phyloP scores from a whole-genome alignment of 2,888 invertebrate genomes.

The Itoplectis maculator region DNA sequence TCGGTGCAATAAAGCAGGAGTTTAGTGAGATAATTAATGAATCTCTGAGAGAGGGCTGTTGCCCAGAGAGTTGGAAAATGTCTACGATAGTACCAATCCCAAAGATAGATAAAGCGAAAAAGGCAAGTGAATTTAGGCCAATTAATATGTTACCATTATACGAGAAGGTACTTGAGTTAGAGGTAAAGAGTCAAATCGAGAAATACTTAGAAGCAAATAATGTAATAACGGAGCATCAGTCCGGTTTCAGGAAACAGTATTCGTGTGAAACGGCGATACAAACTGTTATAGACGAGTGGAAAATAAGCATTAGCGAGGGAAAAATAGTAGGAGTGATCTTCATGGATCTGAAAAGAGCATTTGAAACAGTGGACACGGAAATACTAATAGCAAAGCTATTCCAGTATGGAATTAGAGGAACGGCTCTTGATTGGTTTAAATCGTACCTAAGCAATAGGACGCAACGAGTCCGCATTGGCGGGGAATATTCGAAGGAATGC shows the following conservation, averaged over 20 bases:
- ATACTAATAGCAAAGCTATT: conserved; percentile 39
- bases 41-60: conserved; percentile 25
- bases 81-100: conserved; percentile 50
- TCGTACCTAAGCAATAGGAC: conserved; percentile 49
- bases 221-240: conserved; percentile 40
- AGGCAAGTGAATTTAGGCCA: conserved; percentile 45
- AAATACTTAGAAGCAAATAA: conserved; percentile 23
- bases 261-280: conserved; percentile 61
- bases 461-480: conserved; percentile 30
- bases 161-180: conserved; percentile 40
- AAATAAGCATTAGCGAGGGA: conserved; percentile 40
- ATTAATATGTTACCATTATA: conserved; percentile 54
- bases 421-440: conserved; percentile 45
- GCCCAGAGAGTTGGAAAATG: conserved; percentile 43
- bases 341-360: conserved; percentile 62
- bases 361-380: conserved; percentile 55
- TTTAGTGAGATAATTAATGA: conserved; percentile 42
- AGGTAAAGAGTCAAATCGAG: conserved; percentile 23
- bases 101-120: conserved; percentile 33
- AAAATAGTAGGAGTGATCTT: conserved; percentile 56
- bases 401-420: conserved; percentile 41
- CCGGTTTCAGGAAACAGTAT: conserved; percentile 51
- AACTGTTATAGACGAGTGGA: conserved; percentile 55
- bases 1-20: conserved; percentile 14
- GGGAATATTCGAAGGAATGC: neutral